Base-by-base conservation (phyloP, 1,140 invertebrate species). In the Amyelois transitella region DNA sequence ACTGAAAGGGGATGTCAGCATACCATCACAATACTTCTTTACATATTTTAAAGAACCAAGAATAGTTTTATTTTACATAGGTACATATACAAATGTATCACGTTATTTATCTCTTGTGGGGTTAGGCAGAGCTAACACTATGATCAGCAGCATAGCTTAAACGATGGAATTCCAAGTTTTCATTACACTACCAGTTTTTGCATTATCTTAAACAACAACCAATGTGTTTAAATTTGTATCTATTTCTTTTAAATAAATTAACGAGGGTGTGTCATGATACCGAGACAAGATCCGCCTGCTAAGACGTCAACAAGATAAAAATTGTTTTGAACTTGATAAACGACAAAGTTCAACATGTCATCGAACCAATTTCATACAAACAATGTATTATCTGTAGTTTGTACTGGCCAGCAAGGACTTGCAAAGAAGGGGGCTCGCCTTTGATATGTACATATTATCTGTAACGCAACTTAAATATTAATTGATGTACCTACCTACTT, bases 231-330 rank as follows among this genome's bases (percentile, higher is more conserved):
- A n/a, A n/a, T n/a, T n/a, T n/a, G n/a, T n/a, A n/a, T n/a, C n/a
- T n/a, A n/a, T n/a, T n/a, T n/a, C n/a, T 61, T 55, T 43, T 20
- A 57, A 18, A 53, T 58, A 14, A 21, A 43, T 53, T 14, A 17
- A 32, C 24, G 0, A 10, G 5, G n/a, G n/a, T n/a, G n/a, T 14
- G 32, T 14, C 25, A 28, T 12, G 25, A 28, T 5, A 8, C 17
- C 32, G 0, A 38, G n/a, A 14, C 12, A 38, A 38, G n/a, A 14
- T 38, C 32, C 32, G 32, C 1, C 32, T 38, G 32, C n/a, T 8
- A 14, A 38, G 32, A 14, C 28, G 6, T 32, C 32, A 38, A 38
- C 17, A 38, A 38, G 32, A 38, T 38, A 38, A 38, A 38, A 38
- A 14, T 14, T 38, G 32, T 38, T 38, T 38, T n/a, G 12, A 38